These are phyloP conservation scores for Anseranas semipalmata DNA, from an alignment of 2,113 vertebrate species.

Conservation along the genomic window DNA sequence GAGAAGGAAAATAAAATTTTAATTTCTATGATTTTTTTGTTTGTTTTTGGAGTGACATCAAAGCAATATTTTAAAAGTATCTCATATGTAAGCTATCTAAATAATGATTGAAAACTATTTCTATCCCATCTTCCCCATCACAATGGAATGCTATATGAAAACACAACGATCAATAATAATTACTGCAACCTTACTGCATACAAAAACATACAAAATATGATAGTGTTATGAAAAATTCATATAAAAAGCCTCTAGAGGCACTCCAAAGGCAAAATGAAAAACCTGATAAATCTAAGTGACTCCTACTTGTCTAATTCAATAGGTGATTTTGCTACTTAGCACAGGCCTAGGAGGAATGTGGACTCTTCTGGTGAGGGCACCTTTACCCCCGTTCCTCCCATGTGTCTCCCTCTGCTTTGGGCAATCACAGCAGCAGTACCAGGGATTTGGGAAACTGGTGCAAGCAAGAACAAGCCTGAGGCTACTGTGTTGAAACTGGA, in stretches of 20 bases:
- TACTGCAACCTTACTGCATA: not conserved
- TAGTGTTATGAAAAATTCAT: not conserved
- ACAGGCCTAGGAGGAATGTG: not conserved
- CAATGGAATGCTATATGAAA: not conserved
- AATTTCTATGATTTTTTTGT: not conserved
- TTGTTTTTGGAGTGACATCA: not conserved
- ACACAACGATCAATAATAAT: not conserved
- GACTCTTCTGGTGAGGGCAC: not conserved
- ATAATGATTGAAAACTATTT: not conserved
- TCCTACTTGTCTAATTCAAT: not conserved
- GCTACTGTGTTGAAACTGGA: not conserved
- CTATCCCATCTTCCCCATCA: not conserved
- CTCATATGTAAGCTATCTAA: not conserved
- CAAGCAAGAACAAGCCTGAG: slow-evolving; percentile 8
- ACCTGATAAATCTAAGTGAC: not conserved
- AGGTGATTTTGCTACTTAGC: not conserved
- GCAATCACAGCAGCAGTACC: not conserved
- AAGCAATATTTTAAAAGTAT: not conserved
- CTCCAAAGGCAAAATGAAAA: not conserved
- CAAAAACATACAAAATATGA: not conserved
- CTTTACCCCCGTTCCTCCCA: not conserved
- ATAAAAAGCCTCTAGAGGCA: not conserved
- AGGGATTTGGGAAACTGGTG: not conserved
- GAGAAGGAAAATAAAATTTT: not conserved
- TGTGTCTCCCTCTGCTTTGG: not conserved